Evolutionary conservation across 2,888 invertebrate species (phyloP).

Genomic region (Sinopyrophorus schimmeli): DNA sequence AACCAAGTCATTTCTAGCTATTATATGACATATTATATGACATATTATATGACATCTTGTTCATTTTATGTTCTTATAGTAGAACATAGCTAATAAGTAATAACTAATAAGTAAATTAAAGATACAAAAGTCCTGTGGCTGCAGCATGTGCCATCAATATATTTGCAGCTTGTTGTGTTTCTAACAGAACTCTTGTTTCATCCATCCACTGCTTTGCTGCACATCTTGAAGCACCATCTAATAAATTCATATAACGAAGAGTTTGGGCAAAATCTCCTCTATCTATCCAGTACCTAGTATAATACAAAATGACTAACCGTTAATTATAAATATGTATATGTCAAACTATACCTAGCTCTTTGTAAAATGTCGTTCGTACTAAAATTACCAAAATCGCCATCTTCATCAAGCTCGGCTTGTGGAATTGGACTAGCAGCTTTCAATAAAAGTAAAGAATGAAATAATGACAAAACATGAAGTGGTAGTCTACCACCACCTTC

Average conservation of each 20-base stretch:
- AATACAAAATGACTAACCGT: background rate
- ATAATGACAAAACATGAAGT: constrained; percentile 81
- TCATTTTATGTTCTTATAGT: too few species aligned
- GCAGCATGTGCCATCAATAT: constrained; percentile 88
- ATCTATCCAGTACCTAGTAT: constrained; percentile 78
- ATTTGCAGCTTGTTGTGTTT: constrained; percentile 88
- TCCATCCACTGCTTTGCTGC: constrained; percentile 87
- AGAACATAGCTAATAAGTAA: too few species aligned
- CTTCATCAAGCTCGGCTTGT: constrained; percentile 71
- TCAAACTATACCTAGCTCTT: constrained; percentile 71
- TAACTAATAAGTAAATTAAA: constrained; percentile 42
- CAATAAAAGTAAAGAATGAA: constrained; percentile 84
- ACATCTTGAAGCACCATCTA: constrained; percentile 85
- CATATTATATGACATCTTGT: too few species aligned
- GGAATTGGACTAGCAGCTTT: constrained; percentile 71
- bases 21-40: too few species aligned
- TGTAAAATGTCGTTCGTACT: constrained; percentile 89
- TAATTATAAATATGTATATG: background rate
- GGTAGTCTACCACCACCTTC: constrained; percentile 85
- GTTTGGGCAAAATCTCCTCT: constrained; percentile 86
- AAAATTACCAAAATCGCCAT: constrained; percentile 72
- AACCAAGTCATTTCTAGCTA: too few species aligned
- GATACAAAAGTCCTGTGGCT: constrained; percentile 67
- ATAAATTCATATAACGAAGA: constrained; percentile 81
- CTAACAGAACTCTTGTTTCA: constrained; percentile 79